These are phyloP conservation scores for Donacobius atricapilla DNA, from an alignment of 2,113 vertebrate species.

Conservation along the genomic window DNA sequence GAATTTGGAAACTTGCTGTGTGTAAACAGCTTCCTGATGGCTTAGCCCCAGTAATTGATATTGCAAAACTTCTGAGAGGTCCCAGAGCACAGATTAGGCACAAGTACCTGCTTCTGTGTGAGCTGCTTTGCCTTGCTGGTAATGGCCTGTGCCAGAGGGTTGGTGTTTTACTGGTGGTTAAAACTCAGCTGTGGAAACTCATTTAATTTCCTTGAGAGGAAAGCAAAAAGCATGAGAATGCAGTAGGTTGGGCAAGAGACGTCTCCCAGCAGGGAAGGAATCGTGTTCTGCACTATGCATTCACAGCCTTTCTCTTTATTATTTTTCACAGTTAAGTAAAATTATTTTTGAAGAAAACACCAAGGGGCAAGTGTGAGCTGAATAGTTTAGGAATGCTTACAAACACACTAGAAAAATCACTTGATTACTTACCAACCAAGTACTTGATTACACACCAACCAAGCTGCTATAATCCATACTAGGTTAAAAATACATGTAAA, in stretches of 20 bases:
- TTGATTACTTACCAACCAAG: no score
- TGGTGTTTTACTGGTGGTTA: not conserved
- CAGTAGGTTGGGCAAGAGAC: fast-evolving
- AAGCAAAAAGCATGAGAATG: not conserved
- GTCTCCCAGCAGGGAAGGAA: not conserved
- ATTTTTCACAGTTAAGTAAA: not conserved
- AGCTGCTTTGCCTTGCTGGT: not conserved
- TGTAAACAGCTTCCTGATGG: fast-evolving
- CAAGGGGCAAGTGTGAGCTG: not conserved
- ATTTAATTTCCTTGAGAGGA: not conserved
- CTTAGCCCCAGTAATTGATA: not conserved
- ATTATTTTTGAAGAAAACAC: not conserved
- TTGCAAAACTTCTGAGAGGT: not conserved
- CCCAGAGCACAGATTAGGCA: not conserved
- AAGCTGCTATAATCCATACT: not conserved
- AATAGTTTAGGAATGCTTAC: not conserved
- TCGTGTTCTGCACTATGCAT: fast-evolving
- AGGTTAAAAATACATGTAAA: conserved; percentile 30
- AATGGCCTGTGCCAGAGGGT: not conserved
- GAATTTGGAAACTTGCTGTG: not conserved
- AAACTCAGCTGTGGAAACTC: not conserved
- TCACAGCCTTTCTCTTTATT: not conserved
- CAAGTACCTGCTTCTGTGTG: not conserved
- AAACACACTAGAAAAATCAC: not conserved
- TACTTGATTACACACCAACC: no score